Evolutionary conservation across 2,113 vertebrate species (phyloP).

Genomic region (Glaucidium brasilianum): DNA sequence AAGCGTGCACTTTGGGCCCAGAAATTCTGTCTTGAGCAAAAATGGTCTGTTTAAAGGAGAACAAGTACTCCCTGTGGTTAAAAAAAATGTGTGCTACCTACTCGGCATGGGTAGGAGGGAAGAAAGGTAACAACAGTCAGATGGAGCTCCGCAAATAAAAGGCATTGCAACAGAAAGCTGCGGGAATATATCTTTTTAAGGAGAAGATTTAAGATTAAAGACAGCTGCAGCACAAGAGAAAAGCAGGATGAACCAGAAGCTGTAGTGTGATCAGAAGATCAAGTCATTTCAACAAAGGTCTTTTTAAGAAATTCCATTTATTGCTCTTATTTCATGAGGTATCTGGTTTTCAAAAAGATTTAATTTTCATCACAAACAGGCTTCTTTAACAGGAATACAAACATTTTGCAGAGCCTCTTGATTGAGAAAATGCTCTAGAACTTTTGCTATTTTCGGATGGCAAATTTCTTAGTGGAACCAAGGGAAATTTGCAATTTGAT

Average conservation of each 20-base stretch:
- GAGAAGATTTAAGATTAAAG: background rate
- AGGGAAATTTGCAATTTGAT: background rate
- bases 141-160: background rate
- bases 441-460: background rate
- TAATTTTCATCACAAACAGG: background rate
- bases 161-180: background rate
- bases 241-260: background rate
- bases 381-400: background rate
- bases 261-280: background rate
- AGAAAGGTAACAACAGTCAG: background rate
- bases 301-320: background rate
- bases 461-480: background rate
- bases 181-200: background rate
- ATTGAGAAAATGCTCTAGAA: background rate
- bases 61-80: background rate
- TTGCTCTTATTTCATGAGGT: background rate
- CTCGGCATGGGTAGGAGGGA: background rate
- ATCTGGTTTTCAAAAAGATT: background rate
- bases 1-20: background rate
- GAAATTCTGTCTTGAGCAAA: background rate
- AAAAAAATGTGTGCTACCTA: background rate
- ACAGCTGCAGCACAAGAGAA: background rate
- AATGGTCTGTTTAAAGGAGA: background rate
- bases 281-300: background rate
- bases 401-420: background rate